Evolutionary conservation across 2,113 vertebrate species (phyloP).

Genomic region (Acrocephalus kingi): DNA sequence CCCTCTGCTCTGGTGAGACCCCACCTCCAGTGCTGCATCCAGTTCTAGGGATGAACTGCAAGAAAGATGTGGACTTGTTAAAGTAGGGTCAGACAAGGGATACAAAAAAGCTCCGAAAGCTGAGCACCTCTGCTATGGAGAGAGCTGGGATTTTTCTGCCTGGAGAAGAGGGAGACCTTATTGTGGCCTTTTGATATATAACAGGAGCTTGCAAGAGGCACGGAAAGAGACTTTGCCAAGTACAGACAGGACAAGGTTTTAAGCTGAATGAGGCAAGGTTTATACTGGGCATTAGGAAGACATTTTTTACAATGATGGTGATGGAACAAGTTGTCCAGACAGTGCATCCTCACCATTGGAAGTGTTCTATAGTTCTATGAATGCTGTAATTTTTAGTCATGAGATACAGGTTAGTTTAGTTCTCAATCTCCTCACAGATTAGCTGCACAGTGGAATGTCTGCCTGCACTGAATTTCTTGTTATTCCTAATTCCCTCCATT

Average conservation of each 20-base stretch:
- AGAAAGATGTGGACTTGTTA: neutral
- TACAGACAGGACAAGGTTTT: neutral
- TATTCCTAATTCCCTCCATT: neutral
- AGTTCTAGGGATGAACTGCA: neutral
- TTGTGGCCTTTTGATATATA: neutral
- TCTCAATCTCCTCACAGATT: neutral
- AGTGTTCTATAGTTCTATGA: neutral
- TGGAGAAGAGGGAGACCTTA: neutral
- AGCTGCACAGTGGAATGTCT: neutral
- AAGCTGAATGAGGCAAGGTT: neutral
- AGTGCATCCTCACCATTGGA: neutral
- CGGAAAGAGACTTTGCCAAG: neutral
- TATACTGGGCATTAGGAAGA: neutral
- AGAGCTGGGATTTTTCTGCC: neutral
- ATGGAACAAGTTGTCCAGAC: neutral
- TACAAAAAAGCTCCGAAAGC: neutral
- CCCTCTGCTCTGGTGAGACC: neutral
- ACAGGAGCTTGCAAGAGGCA: neutral
- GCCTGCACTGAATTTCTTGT: neutral
- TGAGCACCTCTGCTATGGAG: neutral
- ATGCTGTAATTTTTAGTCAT: neutral
- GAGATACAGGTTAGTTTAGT: neutral
- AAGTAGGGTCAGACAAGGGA: accelerated
- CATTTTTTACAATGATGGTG: neutral
- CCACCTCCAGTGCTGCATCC: neutral